Base-by-base conservation (phyloP, 2,888 invertebrate genomes). In the Chorisops tibialis region DNA sequence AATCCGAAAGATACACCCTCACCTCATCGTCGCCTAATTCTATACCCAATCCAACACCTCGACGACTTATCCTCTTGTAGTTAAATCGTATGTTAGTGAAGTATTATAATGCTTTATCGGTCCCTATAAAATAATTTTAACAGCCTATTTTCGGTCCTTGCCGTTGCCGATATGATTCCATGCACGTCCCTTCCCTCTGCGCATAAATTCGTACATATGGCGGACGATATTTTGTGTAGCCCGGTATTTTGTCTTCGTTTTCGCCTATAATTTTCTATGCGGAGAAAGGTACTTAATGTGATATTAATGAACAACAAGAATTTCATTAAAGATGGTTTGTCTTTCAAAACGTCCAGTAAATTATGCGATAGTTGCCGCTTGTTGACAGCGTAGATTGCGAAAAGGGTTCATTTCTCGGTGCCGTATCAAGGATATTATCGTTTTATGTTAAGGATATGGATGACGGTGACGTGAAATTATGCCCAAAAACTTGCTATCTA, bases 301-400 rank as follows among this genome's bases (percentile, higher is more conserved):
- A 82, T 83, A 83, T 83, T 83, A 83, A 83, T 83, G 83, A 83
- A 83, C 82, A 81, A 79, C 82, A 83, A 82, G 83, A 83, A 83
- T 83, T 83, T 83, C 82, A 83, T 83, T 83, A 81, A 81, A 81
- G 81, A 81, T 81, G 81, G 81, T 81, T 81, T 81, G 81, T 81
- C 81, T 81, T 81, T 82, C 81, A 81, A 81, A 80, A 79, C 80
- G 81, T 81, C 82, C 81, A 81, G 80, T 81, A 81, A 81, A 82
- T 81, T 81, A 81, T 81, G 76, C 69, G 65, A 68, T 66, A 68
- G 65, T 67, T 67, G 66, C 63, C 68, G 69, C 63, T 45, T 60
- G 68, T 68, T 69, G 70, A 71, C 67, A 69, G 69, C 68, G 68
- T 69, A 67, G 65, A 69, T 69, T 69, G 67, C 68, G 62, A 67